phyloP scores from a whole-genome alignment of 2,888 invertebrate species.

The Aphodius sticticus region DNA sequence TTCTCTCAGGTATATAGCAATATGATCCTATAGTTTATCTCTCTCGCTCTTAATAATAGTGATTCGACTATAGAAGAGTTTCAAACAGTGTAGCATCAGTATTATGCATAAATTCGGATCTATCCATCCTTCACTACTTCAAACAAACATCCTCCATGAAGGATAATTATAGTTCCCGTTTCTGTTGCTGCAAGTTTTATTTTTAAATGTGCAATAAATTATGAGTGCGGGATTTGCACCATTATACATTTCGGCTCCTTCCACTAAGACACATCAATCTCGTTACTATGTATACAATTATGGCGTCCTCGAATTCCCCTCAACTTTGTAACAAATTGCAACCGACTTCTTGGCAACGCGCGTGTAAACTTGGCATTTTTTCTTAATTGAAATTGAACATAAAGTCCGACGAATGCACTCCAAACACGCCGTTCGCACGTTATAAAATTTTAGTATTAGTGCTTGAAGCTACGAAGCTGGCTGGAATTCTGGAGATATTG shows the following conservation, averaged over 20 bases:
- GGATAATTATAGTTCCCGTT: neutral
- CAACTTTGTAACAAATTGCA: neutral
- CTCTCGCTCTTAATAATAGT: too few relatives aligned
- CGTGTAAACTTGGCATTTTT: neutral
- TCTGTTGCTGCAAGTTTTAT: neutral
- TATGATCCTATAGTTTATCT: too few relatives aligned
- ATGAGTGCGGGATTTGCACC: neutral
- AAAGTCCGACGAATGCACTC: neutral
- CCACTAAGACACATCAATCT: neutral
- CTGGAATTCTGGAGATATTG: neutral
- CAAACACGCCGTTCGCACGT: neutral
- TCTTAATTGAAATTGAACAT: neutral
- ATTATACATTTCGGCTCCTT: neutral
- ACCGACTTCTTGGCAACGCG: neutral
- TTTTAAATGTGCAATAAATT: neutral
- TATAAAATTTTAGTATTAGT: neutral
- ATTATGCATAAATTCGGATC: neutral
- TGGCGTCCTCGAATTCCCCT: neutral
- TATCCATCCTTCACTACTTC: neutral
- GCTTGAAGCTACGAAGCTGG: neutral
- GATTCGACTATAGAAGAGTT: neutral
- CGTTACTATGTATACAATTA: neutral
- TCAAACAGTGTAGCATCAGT: neutral
- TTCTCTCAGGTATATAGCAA: too few relatives aligned
- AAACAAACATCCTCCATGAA: conserved; percentile 4